Conservation (phyloP, 2,113 vertebrate genomes). For the Irena cyanogastra region DNA sequence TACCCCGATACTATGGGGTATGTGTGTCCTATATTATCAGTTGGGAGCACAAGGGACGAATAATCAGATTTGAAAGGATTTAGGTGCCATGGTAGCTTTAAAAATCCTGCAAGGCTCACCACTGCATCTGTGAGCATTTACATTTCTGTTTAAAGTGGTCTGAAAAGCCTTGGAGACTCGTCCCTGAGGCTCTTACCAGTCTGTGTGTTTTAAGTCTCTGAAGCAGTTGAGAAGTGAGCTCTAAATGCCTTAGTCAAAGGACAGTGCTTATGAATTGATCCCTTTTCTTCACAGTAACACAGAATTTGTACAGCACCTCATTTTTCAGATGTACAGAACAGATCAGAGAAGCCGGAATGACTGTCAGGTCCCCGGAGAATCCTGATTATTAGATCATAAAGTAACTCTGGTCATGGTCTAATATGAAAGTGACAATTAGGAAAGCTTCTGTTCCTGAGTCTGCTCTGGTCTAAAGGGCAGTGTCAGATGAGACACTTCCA, state of each 20-base stretch:
- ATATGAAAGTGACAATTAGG: not conserved
- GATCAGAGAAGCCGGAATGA: not conserved
- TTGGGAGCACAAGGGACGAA: not conserved
- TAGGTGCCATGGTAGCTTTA: not conserved
- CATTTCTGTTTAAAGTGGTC: slow-evolving; percentile 4
- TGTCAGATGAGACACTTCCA: not conserved
- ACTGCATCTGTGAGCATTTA: not conserved
- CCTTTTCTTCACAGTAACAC: not conserved
- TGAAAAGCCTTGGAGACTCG: not conserved
- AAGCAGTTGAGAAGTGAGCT: not conserved
- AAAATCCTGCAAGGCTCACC: slow-evolving; percentile 2
- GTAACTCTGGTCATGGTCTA: not conserved
- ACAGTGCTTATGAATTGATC: not conserved
- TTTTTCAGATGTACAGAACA: not conserved
- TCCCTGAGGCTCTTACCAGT: not conserved
- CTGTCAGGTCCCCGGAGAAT: not conserved
- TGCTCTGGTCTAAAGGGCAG: not conserved
- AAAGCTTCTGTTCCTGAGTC: not conserved
- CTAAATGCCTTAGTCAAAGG: not conserved
- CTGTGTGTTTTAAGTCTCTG: not conserved
- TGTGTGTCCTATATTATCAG: not conserved
- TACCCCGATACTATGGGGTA: not conserved
- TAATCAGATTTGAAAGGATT: slow-evolving; percentile 10
- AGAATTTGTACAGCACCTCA: not conserved
- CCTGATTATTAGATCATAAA: not conserved